Percentiles rank a stretch among this genome's conserved stretches.
phyloP scores from a whole-genome alignment of 2,888 invertebrate species.

The Pterostichus madidus region DNA sequence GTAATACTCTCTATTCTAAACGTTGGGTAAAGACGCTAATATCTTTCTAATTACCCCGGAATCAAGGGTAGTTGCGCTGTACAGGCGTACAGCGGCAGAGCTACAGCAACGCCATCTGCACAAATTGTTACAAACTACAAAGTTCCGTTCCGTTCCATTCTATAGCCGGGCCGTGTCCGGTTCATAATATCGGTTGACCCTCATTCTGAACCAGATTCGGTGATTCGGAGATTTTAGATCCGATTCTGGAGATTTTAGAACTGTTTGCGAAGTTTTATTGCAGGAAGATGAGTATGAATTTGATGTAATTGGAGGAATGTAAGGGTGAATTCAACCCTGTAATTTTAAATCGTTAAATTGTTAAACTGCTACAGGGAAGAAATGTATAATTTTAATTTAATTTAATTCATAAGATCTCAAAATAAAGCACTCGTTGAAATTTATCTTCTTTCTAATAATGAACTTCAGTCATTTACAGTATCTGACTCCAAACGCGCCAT shows the following conservation, averaged over 20 bases:
- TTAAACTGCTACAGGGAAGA: too few species aligned
- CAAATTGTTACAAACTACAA: constrained; percentile 36
- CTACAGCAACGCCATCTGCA: constrained; percentile 43
- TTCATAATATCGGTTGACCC: constrained; percentile 39
- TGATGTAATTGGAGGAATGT: too few species aligned
- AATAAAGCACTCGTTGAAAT: too few species aligned
- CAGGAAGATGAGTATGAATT: too few species aligned
- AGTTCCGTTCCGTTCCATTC: constrained; percentile 25
- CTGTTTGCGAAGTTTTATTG: constrained; percentile 3
- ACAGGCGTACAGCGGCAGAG: constrained; percentile 3
- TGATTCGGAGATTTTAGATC: constrained; percentile 4
- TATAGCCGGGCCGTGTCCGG: constrained; percentile 3
- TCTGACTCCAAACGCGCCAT: too few species aligned
- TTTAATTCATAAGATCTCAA: too few species aligned
- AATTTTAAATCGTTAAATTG: too few species aligned
- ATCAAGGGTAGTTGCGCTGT: constrained; percentile 45
- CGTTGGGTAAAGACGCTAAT: constrained; percentile 53
- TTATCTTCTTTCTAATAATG: too few species aligned
- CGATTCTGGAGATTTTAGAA: neutral
- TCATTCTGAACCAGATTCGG: constrained; percentile 3
- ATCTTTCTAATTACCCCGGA: constrained; percentile 56
- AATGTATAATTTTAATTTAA: too few species aligned
- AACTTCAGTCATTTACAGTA: too few species aligned
- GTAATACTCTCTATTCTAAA: constrained; percentile 20
- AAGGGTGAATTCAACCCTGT: too few species aligned